phyloP scores from a whole-genome alignment of 2,888 invertebrate species.

The Microchrysa polita region DNA sequence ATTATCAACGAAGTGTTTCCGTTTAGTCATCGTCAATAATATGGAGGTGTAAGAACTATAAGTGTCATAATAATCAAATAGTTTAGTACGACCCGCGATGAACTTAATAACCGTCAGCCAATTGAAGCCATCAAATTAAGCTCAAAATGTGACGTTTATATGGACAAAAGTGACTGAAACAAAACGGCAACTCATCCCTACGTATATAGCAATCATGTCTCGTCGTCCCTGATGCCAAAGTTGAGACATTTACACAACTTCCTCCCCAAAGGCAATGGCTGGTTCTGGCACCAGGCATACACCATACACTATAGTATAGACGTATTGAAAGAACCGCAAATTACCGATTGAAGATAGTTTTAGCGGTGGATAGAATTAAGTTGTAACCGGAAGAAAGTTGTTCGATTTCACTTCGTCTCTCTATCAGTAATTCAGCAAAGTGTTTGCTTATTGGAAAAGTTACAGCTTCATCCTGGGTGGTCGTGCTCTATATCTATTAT shows the following conservation, averaged over 20 bases:
- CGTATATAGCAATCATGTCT: too few relatives aligned
- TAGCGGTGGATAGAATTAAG: slow-evolving; percentile 34
- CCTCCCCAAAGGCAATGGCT: slow-evolving; percentile 34
- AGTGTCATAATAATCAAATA: too few relatives aligned
- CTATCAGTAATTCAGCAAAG: slow-evolving; percentile 44
- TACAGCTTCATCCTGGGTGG: slow-evolving; percentile 21
- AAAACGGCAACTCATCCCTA: slow-evolving; percentile 23
- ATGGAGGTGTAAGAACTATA: not conserved
- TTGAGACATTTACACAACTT: slow-evolving; percentile 41
- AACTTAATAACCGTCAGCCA: too few relatives aligned
- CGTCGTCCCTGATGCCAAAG: slow-evolving; percentile 15
- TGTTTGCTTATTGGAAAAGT: slow-evolving; percentile 45
- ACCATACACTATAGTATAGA: too few relatives aligned
- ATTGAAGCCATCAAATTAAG: too few relatives aligned
- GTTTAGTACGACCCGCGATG: too few relatives aligned
- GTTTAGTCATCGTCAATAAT: not conserved
- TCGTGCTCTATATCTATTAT: not conserved
- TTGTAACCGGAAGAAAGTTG: slow-evolving; percentile 47
- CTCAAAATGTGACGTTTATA: too few relatives aligned
- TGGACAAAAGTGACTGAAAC: too few relatives aligned
- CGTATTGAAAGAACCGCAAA: slow-evolving; percentile 43
- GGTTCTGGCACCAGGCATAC: too few relatives aligned
- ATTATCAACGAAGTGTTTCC: slow-evolving; percentile 8
- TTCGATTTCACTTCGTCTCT: slow-evolving; percentile 33
- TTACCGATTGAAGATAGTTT: slow-evolving; percentile 45